phyloP scores from a whole-genome alignment of 2,797 vertebrate species.

The Atherinosoma microstoma region DNA sequence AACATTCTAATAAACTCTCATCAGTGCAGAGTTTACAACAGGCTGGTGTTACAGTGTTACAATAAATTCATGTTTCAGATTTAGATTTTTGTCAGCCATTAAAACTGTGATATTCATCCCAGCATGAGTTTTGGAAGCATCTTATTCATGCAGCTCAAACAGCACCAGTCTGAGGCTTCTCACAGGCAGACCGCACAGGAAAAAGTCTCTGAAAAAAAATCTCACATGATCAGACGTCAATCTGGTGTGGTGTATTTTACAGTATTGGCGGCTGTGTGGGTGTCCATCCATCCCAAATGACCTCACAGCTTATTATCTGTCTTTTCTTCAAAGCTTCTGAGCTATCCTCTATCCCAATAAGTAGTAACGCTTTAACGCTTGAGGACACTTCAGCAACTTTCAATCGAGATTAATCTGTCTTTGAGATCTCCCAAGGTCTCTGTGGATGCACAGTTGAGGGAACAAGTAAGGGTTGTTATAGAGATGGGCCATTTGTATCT shows the following conservation, averaged over 20 bases:
- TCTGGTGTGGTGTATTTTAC: slow-evolving; percentile 35
- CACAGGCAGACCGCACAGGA: neutral
- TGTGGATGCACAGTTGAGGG: slow-evolving; percentile 51
- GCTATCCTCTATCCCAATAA: slow-evolving; percentile 47
- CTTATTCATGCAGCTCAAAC: slow-evolving; percentile 18
- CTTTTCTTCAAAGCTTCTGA: slow-evolving; percentile 44
- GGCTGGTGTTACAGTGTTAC: neutral
- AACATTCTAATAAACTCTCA: neutral
- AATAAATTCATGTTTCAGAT: slow-evolving; percentile 21
- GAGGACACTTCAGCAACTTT: slow-evolving; percentile 73
- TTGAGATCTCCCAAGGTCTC: slow-evolving; percentile 72
- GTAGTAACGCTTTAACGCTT: slow-evolving; percentile 64
- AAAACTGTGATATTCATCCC: slow-evolving; percentile 8
- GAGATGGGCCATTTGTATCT: slow-evolving; percentile 68
- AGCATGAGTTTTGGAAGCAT: slow-evolving; percentile 14
- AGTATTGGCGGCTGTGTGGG: slow-evolving; percentile 15
- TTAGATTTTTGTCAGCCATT: slow-evolving; percentile 15
- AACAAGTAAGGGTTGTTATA: slow-evolving; percentile 33
- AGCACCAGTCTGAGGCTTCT: slow-evolving; percentile 9
- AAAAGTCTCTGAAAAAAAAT: slow-evolving; percentile 30
- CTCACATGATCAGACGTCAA: slow-evolving; percentile 50
- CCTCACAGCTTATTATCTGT: slow-evolving; percentile 47
- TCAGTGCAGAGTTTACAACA: neutral
- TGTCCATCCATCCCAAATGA: slow-evolving; percentile 47
- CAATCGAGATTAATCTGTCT: slow-evolving; percentile 72